Evolutionary conservation across 1,140 invertebrate genomes (phyloP).

Genomic region (Drosophila eugracilis): DNA sequence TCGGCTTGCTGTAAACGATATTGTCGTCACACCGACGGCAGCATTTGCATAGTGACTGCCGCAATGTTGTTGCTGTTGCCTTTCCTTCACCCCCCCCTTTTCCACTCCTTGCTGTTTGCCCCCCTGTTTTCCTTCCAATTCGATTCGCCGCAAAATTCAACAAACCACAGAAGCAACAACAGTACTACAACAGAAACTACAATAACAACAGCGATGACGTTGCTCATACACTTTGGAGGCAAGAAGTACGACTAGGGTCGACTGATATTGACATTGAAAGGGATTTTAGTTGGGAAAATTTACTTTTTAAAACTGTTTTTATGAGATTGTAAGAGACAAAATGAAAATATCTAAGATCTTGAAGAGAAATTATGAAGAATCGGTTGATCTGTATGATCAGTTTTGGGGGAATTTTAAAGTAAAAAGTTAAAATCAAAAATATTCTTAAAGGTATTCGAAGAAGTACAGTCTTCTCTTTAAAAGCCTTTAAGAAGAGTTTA

Average conservation of each 20-base stretch:
- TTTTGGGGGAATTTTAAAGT: too few relatives aligned
- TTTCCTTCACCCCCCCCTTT: background rate
- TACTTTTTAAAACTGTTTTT: too few relatives aligned
- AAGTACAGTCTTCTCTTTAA: too few relatives aligned
- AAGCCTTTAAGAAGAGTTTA: too few relatives aligned
- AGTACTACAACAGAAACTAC: slow-evolving; percentile 8
- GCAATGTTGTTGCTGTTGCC: slow-evolving; percentile 30
- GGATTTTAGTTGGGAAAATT: background rate
- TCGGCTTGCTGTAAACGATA: slow-evolving; percentile 75
- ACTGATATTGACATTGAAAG: slow-evolving; percentile 42
- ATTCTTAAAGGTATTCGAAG: too few relatives aligned
- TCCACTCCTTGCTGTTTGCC: background rate
- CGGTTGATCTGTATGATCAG: too few relatives aligned
- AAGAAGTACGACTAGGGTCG: slow-evolving; percentile 7
- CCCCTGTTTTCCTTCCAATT: slow-evolving; percentile 10
- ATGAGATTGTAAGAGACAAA: too few relatives aligned
- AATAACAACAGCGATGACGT: slow-evolving; percentile 28
- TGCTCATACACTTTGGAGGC: slow-evolving; percentile 32
- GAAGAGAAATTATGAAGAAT: too few relatives aligned
- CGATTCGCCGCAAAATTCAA: slow-evolving; percentile 58
- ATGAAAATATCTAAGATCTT: too few relatives aligned
- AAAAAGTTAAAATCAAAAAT: too few relatives aligned
- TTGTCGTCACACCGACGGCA: slow-evolving; percentile 65
- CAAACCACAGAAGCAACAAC: slow-evolving; percentile 17
- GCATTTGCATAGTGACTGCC: slow-evolving; percentile 61